A percentile compares a stretch with the other conserved stretches of the same genome.
Evolutionary conservation across 2,888 invertebrate species (phyloP).

Genomic region (Flabesymbios commensalis): DNA sequence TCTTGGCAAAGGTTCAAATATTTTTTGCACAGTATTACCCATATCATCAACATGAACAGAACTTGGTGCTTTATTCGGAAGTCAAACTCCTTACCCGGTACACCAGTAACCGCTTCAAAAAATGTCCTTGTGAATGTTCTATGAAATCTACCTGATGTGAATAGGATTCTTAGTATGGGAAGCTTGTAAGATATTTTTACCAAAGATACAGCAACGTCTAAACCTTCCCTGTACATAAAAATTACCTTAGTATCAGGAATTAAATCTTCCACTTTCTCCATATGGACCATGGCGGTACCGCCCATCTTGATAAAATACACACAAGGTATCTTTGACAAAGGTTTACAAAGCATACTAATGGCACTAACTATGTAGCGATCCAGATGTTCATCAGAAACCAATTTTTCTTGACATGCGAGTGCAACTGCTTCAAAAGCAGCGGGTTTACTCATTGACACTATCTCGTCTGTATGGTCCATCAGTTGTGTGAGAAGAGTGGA

Average conservation of each 20-base stretch:
- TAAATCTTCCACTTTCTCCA: conserved; percentile 4
- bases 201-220: conserved; percentile 22
- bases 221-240: conserved; percentile 22
- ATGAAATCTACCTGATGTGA: too few species aligned
- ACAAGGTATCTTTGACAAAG: not conserved
- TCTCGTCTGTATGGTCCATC: conserved; percentile 19
- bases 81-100: too few species aligned
- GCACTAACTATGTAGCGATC: too few species aligned
- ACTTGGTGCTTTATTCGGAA: too few species aligned
- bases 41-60: too few species aligned
- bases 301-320: conserved; percentile 17
- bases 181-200: conserved; percentile 8
- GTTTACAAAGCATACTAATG: conserved; percentile 26
- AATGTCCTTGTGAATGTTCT: too few species aligned
- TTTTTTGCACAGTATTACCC: too few species aligned
- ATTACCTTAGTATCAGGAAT: conserved; percentile 15
- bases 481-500: conserved; percentile 25
- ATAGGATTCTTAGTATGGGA: conserved; percentile 3
- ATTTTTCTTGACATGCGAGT: too few species aligned
- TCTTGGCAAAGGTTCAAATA: too few species aligned
- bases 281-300: conserved; percentile 6
- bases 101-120: too few species aligned
- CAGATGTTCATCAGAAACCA: too few species aligned
- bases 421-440: too few species aligned
- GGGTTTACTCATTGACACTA: conserved; percentile 21